Base-by-base conservation (phyloP, 2,113 vertebrate species). In the Rhodinocichla rosea region DNA sequence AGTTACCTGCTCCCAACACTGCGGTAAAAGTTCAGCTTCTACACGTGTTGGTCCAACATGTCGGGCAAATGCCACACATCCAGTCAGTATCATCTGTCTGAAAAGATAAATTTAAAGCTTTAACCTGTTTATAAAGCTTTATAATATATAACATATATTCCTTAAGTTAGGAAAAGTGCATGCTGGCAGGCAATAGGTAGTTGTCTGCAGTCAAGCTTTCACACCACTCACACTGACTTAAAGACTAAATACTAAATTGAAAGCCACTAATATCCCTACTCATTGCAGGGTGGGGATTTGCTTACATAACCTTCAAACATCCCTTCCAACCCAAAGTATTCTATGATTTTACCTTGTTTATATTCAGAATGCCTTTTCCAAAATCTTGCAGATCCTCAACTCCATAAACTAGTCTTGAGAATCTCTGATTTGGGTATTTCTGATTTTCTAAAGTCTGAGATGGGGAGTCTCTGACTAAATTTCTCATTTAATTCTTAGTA, bases 81-180 rank as follows among this genome's bases (percentile, higher is more conserved):
- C 99, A 1, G 99, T 99, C 95, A 99, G 95, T 97, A 99, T 99
- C 99, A 99, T 99, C 94, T 99, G 99, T 94, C 99, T 99, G 94
- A 91, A 97, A 96, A 92, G 7, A 81, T 47, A 90, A 92, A 27
- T 85, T 23, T 69, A 79, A 94, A 92, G 47, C 13, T 85, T 94
- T 84, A 93, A 84, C 6, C 27, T 74, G 35, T 49, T 93, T 47
- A 82, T 47, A 33, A 64, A 70, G 24, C 57, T 76, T 27, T 39
- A 7, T 19, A 69, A 57, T 10, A 53, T 4, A 71, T 9, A n/a
- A 19, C 57, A 56, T 32, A 53, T 14, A 67, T 24, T 39, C 11
- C n/a, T 53, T 19, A 85, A 33, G 17, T 57, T 37, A 68, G 28
- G 23, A 81, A 87, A 78, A 81, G 13, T 3, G 81, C 74, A 77